Percentiles rank a stretch among this genome's conserved stretches.
Conservation (phyloP, 92 coral and sea anemone species). For the Parazoanthus atlanticus region DNA sequence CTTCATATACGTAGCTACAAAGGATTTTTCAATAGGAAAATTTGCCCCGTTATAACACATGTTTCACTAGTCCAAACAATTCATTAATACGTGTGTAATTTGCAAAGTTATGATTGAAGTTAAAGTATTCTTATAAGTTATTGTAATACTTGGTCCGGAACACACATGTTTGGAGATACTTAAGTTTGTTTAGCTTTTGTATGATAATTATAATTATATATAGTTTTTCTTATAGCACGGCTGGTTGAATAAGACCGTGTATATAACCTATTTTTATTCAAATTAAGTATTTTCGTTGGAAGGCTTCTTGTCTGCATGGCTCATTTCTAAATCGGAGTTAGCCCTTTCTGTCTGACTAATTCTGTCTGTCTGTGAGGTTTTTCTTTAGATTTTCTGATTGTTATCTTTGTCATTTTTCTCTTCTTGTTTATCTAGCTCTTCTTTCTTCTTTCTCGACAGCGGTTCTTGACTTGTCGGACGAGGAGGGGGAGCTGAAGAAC, state of each 20-base stretch:
- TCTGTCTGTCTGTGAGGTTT: background rate
- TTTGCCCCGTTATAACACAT: background rate
- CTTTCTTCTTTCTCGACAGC: slow-evolving; percentile 43
- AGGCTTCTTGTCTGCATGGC: no score
- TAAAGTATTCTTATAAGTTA: background rate
- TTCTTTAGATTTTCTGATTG: background rate
- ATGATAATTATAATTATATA: background rate
- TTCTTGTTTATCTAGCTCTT: no score
- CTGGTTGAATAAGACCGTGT: background rate
- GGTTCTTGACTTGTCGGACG: slow-evolving; percentile 79
- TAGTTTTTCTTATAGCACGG: no score
- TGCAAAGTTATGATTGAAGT: background rate
- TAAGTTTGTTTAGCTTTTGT: background rate
- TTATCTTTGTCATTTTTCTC: background rate
- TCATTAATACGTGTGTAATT: no score
- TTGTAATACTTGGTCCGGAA: background rate
- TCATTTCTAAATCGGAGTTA: no score
- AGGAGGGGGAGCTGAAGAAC: slow-evolving; percentile 80
- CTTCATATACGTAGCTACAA: background rate
- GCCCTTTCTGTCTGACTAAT: background rate
- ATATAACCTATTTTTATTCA: no score
- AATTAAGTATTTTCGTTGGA: no score
- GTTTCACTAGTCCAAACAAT: background rate
- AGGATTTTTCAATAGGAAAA: background rate
- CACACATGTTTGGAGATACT: background rate